A percentile compares a stretch with the other conserved stretches of the same genome.
These are phyloP conservation scores for Wiebesia pumilae DNA, from an alignment of 1,140 invertebrate species.

Conservation along the genomic window DNA sequence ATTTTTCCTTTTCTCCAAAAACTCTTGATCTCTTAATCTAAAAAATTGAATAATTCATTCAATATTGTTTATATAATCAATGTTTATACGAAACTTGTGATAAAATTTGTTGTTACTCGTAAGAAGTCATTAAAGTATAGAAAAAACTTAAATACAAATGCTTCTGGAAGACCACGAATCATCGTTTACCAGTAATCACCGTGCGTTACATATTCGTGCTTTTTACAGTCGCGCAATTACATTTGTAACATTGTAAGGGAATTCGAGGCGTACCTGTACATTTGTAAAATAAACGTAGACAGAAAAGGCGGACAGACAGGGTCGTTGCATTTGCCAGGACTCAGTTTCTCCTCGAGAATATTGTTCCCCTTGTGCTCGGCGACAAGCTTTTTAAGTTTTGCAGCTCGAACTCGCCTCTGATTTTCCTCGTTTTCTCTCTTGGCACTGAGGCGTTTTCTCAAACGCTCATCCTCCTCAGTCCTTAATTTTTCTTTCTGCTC, in stretches of 20 bases:
- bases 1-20: constrained; percentile 60
- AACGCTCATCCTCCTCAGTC: constrained; percentile 60
- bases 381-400: constrained; percentile 59
- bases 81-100: no score
- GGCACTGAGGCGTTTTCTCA: constrained; percentile 52
- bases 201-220: no score
- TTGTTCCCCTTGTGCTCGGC: constrained; percentile 62
- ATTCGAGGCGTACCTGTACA: constrained; percentile 24
- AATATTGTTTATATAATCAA: background rate
- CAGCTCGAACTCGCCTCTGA: constrained; percentile 43
- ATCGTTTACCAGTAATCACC: no score
- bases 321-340: background rate
- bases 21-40: constrained; percentile 66
- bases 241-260: background rate
- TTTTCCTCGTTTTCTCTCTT: constrained; percentile 56
- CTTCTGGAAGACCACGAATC: no score
- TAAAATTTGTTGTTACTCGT: no score
- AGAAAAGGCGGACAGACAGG: background rate
- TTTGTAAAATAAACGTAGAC: constrained; percentile 6
- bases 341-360: constrained; percentile 28
- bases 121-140: no score
- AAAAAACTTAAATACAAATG: no score
- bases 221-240: background rate
- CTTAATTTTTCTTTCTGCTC: constrained; percentile 60
- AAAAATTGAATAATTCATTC: constrained; percentile 6